These are phyloP conservation scores for Centruroides vittatus DNA, from an alignment of 1,140 invertebrate species.

Conservation along the genomic window DNA sequence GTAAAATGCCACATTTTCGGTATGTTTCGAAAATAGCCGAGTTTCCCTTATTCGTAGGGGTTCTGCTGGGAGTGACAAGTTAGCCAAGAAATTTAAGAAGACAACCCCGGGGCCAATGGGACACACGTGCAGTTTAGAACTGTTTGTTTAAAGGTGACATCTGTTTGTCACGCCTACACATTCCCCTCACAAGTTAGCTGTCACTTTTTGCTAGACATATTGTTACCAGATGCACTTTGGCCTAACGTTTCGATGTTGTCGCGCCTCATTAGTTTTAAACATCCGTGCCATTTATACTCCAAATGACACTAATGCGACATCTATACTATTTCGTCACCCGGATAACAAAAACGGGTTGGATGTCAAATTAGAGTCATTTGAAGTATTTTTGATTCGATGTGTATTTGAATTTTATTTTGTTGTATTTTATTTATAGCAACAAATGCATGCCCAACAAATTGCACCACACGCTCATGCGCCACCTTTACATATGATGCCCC, in stretches of 20 bases:
- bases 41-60: too few species aligned
- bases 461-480: constrained; percentile 53
- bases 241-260: background rate
- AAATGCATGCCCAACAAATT: constrained; percentile 81
- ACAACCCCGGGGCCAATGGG: too few species aligned
- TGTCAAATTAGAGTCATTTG: background rate
- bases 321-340: background rate
- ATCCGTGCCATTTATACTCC: background rate
- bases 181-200: too few species aligned
- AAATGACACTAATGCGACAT: background rate
- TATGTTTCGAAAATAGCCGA: too few species aligned
- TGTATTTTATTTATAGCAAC: constrained; percentile 38
- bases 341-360: background rate
- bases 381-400: background rate
- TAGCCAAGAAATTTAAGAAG: too few species aligned
- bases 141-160: background rate
- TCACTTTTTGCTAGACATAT: too few species aligned
- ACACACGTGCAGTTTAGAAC: background rate
- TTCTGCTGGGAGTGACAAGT: too few species aligned
- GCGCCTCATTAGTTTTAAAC: background rate
- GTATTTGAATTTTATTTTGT: background rate
- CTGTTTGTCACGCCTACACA: too few species aligned
- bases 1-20: too few species aligned
- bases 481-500: constrained; percentile 51
- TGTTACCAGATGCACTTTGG: too few species aligned